These are phyloP conservation scores for Corythornis vintsioides DNA, from an alignment of 2,113 vertebrate species.

Conservation along the genomic window DNA sequence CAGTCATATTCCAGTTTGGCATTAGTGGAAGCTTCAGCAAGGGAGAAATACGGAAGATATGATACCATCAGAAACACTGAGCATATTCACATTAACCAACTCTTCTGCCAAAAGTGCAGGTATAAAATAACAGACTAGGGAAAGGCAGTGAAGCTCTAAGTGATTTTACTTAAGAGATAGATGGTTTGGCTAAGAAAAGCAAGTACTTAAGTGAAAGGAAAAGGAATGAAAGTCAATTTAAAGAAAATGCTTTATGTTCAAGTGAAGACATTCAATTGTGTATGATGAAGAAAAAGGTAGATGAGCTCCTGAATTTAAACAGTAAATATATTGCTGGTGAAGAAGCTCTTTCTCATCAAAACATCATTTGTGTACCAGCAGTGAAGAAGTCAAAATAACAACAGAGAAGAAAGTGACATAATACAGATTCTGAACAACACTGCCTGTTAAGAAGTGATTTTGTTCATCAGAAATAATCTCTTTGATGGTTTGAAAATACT, in stretches of 20 bases:
- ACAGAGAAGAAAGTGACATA: background rate
- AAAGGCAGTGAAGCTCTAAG: background rate
- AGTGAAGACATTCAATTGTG: background rate
- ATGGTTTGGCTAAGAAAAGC: background rate
- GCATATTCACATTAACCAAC: background rate
- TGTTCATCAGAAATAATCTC: background rate
- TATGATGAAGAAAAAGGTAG: background rate
- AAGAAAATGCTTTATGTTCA: background rate
- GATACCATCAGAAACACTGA: background rate
- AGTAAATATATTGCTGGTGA: background rate
- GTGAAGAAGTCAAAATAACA: background rate
- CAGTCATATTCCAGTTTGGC: background rate
- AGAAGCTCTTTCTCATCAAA: background rate
- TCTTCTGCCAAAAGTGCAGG: background rate
- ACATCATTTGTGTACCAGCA: background rate
- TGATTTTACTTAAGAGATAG: background rate
- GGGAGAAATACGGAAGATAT: background rate
- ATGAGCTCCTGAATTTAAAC: background rate
- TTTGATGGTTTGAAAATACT: background rate
- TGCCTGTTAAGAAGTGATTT: background rate
- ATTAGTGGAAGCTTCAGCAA: background rate
- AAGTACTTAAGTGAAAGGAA: background rate
- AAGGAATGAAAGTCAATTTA: background rate
- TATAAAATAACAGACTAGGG: background rate
- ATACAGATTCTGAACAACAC: background rate